Evolutionary conservation across 92 coral and sea anemone genomes (phyloP), one percentile per base, ranked within the genome.

Genomic region (Parazoanthus swiftii): DNA sequence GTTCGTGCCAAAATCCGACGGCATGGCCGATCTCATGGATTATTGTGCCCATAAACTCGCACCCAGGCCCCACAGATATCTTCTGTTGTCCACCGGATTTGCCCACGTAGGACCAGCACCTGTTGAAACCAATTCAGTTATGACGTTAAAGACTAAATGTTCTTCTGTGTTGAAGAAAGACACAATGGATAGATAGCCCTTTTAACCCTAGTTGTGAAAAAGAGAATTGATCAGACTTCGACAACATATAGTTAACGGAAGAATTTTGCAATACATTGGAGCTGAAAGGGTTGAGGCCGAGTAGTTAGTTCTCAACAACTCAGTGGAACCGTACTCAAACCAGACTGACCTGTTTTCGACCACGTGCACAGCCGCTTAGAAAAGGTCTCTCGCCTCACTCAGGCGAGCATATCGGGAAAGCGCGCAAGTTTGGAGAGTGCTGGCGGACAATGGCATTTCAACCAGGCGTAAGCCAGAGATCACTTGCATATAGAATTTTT

Each of bases 1-100:
- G 99, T 33, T 97, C 99, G 85, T 97, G 99, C 99, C 99, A 97
- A 44, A 97, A 94, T 0, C 99, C 99, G 18, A 97, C 91, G 2
- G 98, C 98, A 51, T 97, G 99, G 11, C 99, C 99, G 73, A 97
- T 97, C 81, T 97, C 99, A 88, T 97, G 99, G 77, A 97, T 94
- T 14, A 97, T 96, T 15, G 98, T 97, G 16, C 99, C 99, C 89
- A 93, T 89, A 71, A 90, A 95, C 74, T 97, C 98, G 86, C 99
- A 97, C 29, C 99, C 99, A 81, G 91, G 82, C 39, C 99, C 99
- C 59, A 97, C 90, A 21, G 98, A 95, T 33, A 97, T 94, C 84
- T 95, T 93, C 86, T 97, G 99, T 66, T 91, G 92, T 9, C 99
- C 98, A 8, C 96, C 96, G 14, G 94, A 91, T 3, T 95, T 90